These are phyloP conservation scores for Hippocampus zosterae DNA, from an alignment of 2,113 vertebrate genomes.

Conservation along the genomic window DNA sequence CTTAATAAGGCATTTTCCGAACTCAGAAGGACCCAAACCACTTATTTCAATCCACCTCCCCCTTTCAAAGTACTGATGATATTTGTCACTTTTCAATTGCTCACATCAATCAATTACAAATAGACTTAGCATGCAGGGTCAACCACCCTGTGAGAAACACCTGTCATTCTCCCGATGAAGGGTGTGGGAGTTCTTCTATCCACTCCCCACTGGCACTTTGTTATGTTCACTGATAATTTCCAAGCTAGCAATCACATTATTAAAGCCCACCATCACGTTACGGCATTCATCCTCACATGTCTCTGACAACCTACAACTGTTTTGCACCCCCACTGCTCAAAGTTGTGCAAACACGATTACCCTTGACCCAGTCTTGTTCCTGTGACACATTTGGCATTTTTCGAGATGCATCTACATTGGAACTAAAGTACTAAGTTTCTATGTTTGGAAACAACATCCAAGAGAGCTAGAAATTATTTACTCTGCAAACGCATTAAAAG, in stretches of 20 bases:
- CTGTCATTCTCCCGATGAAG: slow-evolving; percentile 54
- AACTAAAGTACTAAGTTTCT: slow-evolving; percentile 23
- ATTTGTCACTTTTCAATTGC: slow-evolving; percentile 28
- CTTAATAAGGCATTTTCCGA: neutral
- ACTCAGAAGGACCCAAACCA: neutral
- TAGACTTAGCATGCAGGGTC: slow-evolving; percentile 27
- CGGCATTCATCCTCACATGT: slow-evolving; percentile 59
- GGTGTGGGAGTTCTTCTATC: slow-evolving; percentile 61
- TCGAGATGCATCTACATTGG: slow-evolving; percentile 37
- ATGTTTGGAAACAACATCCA: slow-evolving; percentile 27
- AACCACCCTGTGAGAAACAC: slow-evolving; percentile 39
- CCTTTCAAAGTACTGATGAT: neutral
- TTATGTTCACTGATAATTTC: slow-evolving; percentile 67
- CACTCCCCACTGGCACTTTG: slow-evolving; percentile 51
- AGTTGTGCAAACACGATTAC: slow-evolving; percentile 59
- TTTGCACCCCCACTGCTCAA: slow-evolving; percentile 60
- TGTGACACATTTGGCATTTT: slow-evolving; percentile 42
- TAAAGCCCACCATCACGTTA: slow-evolving; percentile 69
- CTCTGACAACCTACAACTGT: slow-evolving; percentile 68
- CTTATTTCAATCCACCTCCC: slow-evolving; percentile 8
- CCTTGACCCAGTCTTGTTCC: slow-evolving; percentile 44
- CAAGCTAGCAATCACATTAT: slow-evolving; percentile 71
- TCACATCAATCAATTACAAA: slow-evolving; percentile 36
- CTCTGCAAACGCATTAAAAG: slow-evolving; percentile 9
- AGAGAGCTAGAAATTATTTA: slow-evolving; percentile 20